These are phyloP conservation scores for Hystrix cristata DNA, from an alignment of 2,113 vertebrate genomes.

Conservation along the genomic window DNA sequence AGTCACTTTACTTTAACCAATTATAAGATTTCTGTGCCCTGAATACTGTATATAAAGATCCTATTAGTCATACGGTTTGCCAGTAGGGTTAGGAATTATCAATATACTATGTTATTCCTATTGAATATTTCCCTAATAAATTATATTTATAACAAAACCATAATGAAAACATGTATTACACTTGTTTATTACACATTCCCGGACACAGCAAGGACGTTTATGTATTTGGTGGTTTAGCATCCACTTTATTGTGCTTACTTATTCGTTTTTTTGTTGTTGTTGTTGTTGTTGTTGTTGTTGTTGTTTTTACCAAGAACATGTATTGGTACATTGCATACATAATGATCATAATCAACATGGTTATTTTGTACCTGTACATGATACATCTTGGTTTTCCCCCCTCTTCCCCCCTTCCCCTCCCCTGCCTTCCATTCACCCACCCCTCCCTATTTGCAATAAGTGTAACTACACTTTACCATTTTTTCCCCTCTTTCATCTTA, in stretches of 20 bases:
- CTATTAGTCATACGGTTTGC: constrained; percentile 61
- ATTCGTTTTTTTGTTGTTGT: background rate
- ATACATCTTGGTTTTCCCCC: no score
- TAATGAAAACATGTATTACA: constrained; percentile 85
- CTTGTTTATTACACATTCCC: constrained; percentile 83
- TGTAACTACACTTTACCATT: no score
- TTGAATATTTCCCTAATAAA: constrained; percentile 84
- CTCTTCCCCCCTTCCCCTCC: no score
- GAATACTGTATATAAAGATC: constrained; percentile 65
- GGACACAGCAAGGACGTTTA: constrained; percentile 76
- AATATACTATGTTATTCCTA: constrained; percentile 77
- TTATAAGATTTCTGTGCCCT: constrained; percentile 65
- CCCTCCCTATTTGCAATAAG: no score
- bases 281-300: no score
- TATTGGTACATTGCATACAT: no score
- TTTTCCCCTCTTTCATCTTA: no score
- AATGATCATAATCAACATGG: no score
- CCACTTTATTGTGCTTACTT: constrained; percentile 83
- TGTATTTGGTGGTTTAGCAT: constrained; percentile 82
- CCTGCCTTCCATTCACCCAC: no score
- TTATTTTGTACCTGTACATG: no score
- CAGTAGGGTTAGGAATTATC: constrained; percentile 76
- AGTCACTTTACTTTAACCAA: constrained; percentile 57
- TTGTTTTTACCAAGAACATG: no score
- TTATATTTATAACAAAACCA: constrained; percentile 86